These are phyloP conservation scores for Tinea semifulvella DNA, from an alignment of 2,888 invertebrate genomes.

Conservation along the genomic window DNA sequence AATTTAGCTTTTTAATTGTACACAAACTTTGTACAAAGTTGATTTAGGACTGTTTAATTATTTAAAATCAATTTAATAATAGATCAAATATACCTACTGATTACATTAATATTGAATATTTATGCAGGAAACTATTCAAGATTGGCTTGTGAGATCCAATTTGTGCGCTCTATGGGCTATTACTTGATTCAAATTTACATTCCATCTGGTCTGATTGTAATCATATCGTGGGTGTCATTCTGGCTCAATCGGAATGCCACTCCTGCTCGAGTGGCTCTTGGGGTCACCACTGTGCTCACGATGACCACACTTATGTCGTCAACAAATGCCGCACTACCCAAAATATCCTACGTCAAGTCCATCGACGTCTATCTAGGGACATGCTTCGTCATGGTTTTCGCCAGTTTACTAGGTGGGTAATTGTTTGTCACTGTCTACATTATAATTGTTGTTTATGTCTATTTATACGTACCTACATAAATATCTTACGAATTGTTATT, in stretches of 20 bases:
- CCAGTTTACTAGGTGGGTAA: constrained; percentile 86
- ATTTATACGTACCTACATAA: too few species aligned
- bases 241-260: constrained; percentile 96
- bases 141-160: constrained; percentile 95
- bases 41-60: too few species aligned
- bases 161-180: constrained; percentile 98
- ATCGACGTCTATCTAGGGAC: constrained; percentile 97
- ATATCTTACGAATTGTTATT: too few species aligned
- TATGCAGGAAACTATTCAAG: constrained; percentile 93
- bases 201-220: constrained; percentile 95
- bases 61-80: too few species aligned
- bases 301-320: constrained; percentile 98
- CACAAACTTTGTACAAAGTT: too few species aligned
- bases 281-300: constrained; percentile 95
- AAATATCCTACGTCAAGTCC: constrained; percentile 97
- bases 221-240: constrained; percentile 97
- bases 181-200: constrained; percentile 98
- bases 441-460: too few species aligned
- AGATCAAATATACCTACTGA: too few species aligned
- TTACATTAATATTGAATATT: constrained; percentile 4
- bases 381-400: constrained; percentile 99
- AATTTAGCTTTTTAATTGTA: too few species aligned
- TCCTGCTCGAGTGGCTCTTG: constrained; percentile 91
- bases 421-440: neutral
- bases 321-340: constrained; percentile 95